Conservation (phyloP, 2,888 invertebrate genomes). For the Teleogryllus oceanicus region DNA sequence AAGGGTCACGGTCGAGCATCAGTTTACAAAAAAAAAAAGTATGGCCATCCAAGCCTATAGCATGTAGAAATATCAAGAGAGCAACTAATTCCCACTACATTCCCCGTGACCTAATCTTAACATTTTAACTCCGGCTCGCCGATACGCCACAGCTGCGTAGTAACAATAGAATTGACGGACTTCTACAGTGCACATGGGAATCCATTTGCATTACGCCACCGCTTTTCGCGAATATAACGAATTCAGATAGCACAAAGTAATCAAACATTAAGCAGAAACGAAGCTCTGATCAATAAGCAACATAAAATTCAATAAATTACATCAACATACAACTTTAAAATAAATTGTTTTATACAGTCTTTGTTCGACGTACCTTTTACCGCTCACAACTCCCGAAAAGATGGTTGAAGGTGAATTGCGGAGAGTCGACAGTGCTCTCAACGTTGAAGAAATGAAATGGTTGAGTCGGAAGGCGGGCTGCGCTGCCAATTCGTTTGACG, state of each 20-base stretch:
- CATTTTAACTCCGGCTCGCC: too few species aligned
- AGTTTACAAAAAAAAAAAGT: not conserved
- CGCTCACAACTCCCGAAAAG: slow-evolving; percentile 36
- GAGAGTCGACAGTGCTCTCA: slow-evolving; percentile 25
- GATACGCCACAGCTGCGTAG: not conserved
- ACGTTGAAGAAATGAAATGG: slow-evolving; percentile 4
- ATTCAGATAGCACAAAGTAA: not conserved
- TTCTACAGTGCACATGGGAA: slow-evolving; percentile 23
- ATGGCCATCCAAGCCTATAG: too few species aligned
- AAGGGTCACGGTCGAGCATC: not conserved
- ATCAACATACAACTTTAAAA: not conserved
- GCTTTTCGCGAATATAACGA: not conserved
- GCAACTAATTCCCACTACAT: not conserved
- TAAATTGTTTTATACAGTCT: slow-evolving; percentile 18
- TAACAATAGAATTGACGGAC: slow-evolving; percentile 21
- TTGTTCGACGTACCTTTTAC: slow-evolving; percentile 36
- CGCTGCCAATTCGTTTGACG: not conserved
- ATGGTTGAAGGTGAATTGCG: slow-evolving; percentile 32
- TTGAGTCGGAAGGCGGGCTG: not conserved
- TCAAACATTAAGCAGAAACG: not conserved
- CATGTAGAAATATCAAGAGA: too few species aligned
- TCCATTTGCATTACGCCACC: slow-evolving; percentile 21
- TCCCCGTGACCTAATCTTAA: too few species aligned
- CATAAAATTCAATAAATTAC: too few species aligned
- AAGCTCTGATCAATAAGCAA: too few species aligned